Evolutionary conservation across 1,140 invertebrate genomes (phyloP), one percentile per base, ranked within the genome.

Genomic region (Macrostomum lignano): DNA sequence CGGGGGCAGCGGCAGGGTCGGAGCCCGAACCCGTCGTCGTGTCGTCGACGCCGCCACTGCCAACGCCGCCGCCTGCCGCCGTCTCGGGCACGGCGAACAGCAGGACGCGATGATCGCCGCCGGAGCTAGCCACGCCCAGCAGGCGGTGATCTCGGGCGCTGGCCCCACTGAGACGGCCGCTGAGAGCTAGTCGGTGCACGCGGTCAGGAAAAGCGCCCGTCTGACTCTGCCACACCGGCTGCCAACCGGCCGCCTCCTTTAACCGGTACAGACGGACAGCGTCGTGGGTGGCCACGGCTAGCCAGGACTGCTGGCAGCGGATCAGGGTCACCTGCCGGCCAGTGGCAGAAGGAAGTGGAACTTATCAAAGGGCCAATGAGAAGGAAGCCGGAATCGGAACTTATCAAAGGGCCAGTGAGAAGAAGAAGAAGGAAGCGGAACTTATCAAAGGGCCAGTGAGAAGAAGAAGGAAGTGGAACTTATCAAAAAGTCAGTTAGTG

Each of bases 251-350:
- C n/a, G n/a, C n/a, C n/a, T n/a, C n/a, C n/a, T n/a, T n/a, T n/a
- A n/a, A 75, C 73, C 73, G 72, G 55, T 84, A 93, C 49, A 79
- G 84, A 35, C 74, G 73, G 9, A 91, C 73, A 61, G 81, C 84
- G 61, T 93, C 78, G 29, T 76, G 72, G 56, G 88, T 93, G 7
- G 78, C 81, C 20, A 86, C 79, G 36, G 74, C 78, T 41, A 94
- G 81, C 75, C 79, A 91, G 52, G 91, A 91, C 50, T 91, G 79
- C 63, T 94, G 82, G 10, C 82, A 82, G 55, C 79, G 77, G 36
- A 94, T 75, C 40, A 91, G 79, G 3, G 44, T 51, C 6, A 54
- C 48, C 24, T 46, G 36, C 19, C 26, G n/a, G n/a, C n/a, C n/a
- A n/a, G n/a, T n/a, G n/a, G n/a, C n/a, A n/a, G n/a, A n/a, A n/a